Evolutionary conservation across 2,888 invertebrate genomes (phyloP).

Genomic region (Gibbula magus): DNA sequence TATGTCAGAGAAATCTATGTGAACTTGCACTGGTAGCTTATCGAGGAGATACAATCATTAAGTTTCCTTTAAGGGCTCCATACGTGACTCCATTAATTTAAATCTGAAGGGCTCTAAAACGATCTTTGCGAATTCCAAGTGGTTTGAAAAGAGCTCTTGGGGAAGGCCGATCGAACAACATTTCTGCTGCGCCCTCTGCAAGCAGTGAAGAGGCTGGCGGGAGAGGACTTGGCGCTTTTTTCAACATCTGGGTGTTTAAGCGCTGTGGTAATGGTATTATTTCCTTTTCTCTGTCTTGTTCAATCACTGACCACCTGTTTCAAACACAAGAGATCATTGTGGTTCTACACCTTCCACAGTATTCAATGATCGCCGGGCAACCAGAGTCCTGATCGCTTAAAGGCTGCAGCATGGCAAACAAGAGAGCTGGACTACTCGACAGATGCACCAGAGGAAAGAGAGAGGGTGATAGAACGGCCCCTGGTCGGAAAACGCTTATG

Average conservation of each 20-base stretch:
- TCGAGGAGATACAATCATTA: conserved; percentile 8
- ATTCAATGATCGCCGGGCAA: too few relatives aligned
- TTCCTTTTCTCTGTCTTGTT: background rate
- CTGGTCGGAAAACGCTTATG: too few relatives aligned
- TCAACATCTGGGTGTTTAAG: conserved; percentile 3
- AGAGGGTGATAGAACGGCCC: too few relatives aligned
- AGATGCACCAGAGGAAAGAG: too few relatives aligned
- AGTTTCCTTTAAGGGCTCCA: background rate
- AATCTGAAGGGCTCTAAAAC: conserved; percentile 12
- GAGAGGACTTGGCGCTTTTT: background rate
- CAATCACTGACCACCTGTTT: background rate
- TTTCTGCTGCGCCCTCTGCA: background rate
- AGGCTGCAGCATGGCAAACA: too few relatives aligned
- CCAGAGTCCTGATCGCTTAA: too few relatives aligned
- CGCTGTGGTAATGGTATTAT: background rate
- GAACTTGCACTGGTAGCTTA: background rate
- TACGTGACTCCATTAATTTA: conserved; percentile 16
- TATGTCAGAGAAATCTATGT: too few relatives aligned
- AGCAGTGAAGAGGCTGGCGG: background rate
- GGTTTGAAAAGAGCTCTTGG: conserved; percentile 17
- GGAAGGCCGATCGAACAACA: conserved; percentile 18
- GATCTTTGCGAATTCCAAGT: conserved; percentile 7
- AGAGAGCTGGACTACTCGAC: too few relatives aligned
- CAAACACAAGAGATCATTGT: background rate
- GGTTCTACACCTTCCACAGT: too few relatives aligned